These are phyloP conservation scores for Eilema depressum DNA, from an alignment of 2,888 invertebrate genomes.

Conservation along the genomic window DNA sequence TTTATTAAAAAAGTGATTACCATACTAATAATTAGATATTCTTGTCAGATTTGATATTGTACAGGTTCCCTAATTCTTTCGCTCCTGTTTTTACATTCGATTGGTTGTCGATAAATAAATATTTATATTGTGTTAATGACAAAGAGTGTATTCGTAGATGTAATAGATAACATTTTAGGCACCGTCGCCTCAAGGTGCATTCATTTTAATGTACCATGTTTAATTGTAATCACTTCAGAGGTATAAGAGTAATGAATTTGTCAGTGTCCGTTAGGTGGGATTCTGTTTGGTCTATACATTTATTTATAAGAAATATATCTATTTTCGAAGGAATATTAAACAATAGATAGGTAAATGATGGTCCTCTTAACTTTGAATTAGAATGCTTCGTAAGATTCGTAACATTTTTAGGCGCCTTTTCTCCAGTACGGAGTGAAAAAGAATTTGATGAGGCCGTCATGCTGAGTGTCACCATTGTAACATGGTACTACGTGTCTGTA, in stretches of 20 bases:
- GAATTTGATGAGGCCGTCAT: too few relatives aligned
- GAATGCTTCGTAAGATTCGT: too few relatives aligned
- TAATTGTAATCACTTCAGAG: slow-evolving; percentile 37
- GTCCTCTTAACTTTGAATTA: too few relatives aligned
- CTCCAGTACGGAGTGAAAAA: too few relatives aligned
- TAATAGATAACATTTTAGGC: slow-evolving; percentile 71
- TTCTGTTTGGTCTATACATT: neutral
- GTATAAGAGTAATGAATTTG: slow-evolving; percentile 25
- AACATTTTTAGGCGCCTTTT: too few relatives aligned
- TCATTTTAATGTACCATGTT: slow-evolving; percentile 41
- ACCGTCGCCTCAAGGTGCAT: slow-evolving; percentile 62
- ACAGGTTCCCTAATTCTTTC: slow-evolving; percentile 56
- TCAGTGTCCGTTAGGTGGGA: slow-evolving; percentile 16
- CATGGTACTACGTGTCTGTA: too few relatives aligned
- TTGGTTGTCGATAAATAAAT: slow-evolving; percentile 74
- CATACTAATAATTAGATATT: too few relatives aligned
- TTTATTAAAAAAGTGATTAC: neutral
- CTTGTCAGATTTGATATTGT: slow-evolving; percentile 32
- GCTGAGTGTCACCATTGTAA: too few relatives aligned
- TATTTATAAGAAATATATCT: slow-evolving; percentile 20
- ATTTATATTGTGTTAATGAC: slow-evolving; percentile 82
- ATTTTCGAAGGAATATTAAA: slow-evolving; percentile 14
- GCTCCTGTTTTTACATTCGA: slow-evolving; percentile 76
- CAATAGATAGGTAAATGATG: neutral
- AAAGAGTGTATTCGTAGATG: slow-evolving; percentile 74